Percentiles rank a stretch among this genome's conserved stretches.
phyloP scores from a whole-genome alignment of 2,113 vertebrate genomes.

The Gnathonemus longibarbis region DNA sequence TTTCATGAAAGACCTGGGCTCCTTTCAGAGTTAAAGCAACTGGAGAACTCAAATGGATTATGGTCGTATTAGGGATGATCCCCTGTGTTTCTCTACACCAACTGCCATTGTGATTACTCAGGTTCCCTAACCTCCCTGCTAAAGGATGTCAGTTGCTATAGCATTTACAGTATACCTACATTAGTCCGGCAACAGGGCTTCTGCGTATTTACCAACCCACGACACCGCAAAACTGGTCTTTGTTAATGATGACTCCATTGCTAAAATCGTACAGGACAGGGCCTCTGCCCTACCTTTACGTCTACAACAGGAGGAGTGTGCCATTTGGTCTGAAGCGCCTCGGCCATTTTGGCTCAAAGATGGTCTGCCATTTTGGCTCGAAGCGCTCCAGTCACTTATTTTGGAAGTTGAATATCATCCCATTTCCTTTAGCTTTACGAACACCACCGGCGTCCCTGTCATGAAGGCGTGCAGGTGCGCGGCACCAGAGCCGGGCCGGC shows the following conservation, averaged over 20 bases:
- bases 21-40: slow-evolving; percentile 39
- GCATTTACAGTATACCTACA: neutral
- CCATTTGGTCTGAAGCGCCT: neutral
- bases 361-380: neutral
- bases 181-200: neutral
- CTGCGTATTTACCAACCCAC: neutral
- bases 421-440: neutral
- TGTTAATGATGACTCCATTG: neutral
- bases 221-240: neutral
- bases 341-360: neutral
- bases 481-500: neutral
- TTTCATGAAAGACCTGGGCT: slow-evolving; percentile 48
- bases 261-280: neutral
- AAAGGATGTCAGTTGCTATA: neutral
- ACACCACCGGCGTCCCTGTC: too few species aligned
- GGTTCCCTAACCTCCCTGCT: neutral
- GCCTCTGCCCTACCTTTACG: neutral
- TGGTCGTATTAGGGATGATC: slow-evolving; percentile 53
- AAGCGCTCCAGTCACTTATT: neutral
- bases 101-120: neutral
- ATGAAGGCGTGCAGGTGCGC: neutral
- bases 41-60: slow-evolving; percentile 38
- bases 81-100: slow-evolving; percentile 47
- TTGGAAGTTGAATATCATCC: neutral
- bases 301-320: neutral